Conservation (phyloP, 2,113 vertebrate genomes). For the Polypterus bichir region DNA sequence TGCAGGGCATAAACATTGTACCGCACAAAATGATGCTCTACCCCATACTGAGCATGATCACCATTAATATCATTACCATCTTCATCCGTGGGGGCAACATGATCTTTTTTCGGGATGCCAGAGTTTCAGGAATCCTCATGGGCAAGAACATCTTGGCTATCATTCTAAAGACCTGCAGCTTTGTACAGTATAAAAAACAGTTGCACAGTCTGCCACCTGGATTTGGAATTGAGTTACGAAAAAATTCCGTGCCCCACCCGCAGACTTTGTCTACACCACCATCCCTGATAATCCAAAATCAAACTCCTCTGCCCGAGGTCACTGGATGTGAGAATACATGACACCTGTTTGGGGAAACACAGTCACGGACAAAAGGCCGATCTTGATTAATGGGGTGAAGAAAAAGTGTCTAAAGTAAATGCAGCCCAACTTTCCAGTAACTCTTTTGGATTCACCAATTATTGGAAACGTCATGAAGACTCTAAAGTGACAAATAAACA, state of each 20-base stretch:
- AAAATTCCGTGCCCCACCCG: slow-evolving; percentile 39
- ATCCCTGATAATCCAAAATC: slow-evolving; percentile 42
- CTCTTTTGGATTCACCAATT: too few species aligned
- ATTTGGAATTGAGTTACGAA: slow-evolving; percentile 50
- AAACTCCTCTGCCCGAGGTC: slow-evolving; percentile 44
- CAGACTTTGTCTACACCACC: slow-evolving; percentile 29
- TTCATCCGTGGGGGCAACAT: slow-evolving; percentile 59
- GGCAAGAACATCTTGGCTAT: slow-evolving; percentile 60
- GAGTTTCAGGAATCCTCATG: slow-evolving; percentile 54
- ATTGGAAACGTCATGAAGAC: too few species aligned
- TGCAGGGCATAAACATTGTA: slow-evolving; percentile 62
- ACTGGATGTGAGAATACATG: slow-evolving; percentile 50
- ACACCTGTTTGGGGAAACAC: slow-evolving; percentile 19
- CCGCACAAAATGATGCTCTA: slow-evolving; percentile 66
- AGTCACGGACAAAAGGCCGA: neutral
- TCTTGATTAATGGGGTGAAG: too few species aligned
- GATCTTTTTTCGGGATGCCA: slow-evolving; percentile 49
- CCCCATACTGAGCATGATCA: slow-evolving; percentile 58
- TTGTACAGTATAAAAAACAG: slow-evolving; percentile 55
- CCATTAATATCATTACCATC: slow-evolving; percentile 56
- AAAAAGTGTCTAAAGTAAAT: too few species aligned
- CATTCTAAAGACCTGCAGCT: slow-evolving; percentile 56
- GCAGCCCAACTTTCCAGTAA: too few species aligned
- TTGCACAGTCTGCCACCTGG: slow-evolving; percentile 40
- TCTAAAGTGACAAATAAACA: too few species aligned